Percentiles rank a stretch among this genome's conserved stretches.
Evolutionary conservation across 2,113 vertebrate genomes (phyloP).

Genomic region (Microcebus lehilahytsara): DNA sequence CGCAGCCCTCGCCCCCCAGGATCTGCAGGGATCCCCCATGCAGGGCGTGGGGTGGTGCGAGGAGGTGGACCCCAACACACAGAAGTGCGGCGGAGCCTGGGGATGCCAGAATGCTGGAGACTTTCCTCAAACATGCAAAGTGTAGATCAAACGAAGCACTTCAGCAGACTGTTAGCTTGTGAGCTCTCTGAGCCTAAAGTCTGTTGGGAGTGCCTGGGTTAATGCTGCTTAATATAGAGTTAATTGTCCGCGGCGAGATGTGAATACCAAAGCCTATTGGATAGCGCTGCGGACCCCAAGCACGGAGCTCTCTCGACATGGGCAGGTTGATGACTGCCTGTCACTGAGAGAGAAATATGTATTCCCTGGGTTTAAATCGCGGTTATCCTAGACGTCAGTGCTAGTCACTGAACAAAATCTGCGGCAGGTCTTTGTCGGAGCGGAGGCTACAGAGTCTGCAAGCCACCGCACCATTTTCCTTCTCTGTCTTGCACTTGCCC

Average conservation of each 20-base stretch:
- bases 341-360: background rate
- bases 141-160: background rate
- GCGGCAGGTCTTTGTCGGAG: background rate
- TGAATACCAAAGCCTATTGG: background rate
- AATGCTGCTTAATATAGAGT: background rate
- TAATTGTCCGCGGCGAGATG: background rate
- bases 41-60: no score
- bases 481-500: background rate
- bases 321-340: background rate
- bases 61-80: background rate
- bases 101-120: background rate
- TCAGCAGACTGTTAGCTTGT: background rate
- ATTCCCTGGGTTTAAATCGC: background rate
- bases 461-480: background rate
- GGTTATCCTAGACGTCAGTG: rapidly evolving
- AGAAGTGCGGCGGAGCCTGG: background rate
- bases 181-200: background rate
- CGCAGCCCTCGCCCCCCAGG: no score
- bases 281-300: background rate
- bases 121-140: background rate
- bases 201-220: background rate
- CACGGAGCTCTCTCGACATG: background rate
- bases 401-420: background rate
- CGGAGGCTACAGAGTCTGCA: background rate
- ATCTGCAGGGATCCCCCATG: background rate